These are phyloP conservation scores for Hypolimnas misippus DNA, from an alignment of 2,888 invertebrate species.

Conservation along the genomic window DNA sequence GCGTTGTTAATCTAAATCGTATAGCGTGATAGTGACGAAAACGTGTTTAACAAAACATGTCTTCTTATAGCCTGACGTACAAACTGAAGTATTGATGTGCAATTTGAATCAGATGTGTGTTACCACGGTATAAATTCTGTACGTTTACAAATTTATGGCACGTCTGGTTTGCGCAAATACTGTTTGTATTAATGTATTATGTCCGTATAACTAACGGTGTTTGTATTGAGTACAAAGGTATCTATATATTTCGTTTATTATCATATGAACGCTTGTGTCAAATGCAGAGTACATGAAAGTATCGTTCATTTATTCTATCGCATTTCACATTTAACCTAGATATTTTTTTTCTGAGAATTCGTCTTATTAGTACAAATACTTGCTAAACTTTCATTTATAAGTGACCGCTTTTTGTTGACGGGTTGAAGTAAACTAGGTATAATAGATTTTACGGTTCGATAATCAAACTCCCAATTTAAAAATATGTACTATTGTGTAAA, in stretches of 20 bases:
- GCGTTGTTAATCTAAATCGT: background rate
- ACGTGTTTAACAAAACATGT: background rate
- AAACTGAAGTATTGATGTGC: background rate
- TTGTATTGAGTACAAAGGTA: background rate
- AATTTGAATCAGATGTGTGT: background rate
- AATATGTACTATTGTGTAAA: slow-evolving; percentile 1
- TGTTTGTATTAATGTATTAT: background rate
- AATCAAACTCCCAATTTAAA: background rate
- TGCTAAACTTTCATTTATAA: slow-evolving; percentile 3
- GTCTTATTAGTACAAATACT: background rate
- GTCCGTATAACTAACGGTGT: background rate
- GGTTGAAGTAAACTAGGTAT: background rate
- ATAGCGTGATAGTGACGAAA: background rate
- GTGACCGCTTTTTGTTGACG: background rate
- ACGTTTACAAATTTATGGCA: background rate
- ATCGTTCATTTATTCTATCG: background rate
- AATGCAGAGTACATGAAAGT: background rate
- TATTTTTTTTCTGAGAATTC: slow-evolving; percentile 6
- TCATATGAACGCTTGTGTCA: background rate
- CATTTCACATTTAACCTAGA: slow-evolving; percentile 12
- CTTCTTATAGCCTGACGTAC: background rate
- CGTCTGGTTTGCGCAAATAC: background rate
- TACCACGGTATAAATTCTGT: background rate
- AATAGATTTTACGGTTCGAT: slow-evolving; percentile 9
- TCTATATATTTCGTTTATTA: background rate